Conservation (phyloP, 92 coral and sea anemone genomes). For the Metridium senile region DNA sequence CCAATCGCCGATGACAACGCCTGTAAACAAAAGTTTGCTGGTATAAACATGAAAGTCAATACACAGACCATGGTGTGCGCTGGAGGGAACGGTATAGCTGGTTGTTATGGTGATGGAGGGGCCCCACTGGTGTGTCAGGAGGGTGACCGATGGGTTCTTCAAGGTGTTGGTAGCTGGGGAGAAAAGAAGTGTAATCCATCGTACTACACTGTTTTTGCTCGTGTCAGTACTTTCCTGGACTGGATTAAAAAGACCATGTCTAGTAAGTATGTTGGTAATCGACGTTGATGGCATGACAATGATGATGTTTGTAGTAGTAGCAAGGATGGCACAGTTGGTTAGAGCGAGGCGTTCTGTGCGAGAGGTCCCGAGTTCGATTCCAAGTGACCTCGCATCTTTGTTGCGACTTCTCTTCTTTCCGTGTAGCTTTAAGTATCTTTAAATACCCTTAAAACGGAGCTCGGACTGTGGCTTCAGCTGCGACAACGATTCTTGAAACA, state of each 20-base stretch:
- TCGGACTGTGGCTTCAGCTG: too few relatives aligned
- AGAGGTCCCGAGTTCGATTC: too few relatives aligned
- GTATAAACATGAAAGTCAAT: not conserved
- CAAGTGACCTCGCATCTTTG: too few relatives aligned
- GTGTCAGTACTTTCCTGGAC: not conserved
- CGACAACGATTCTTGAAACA: too few relatives aligned
- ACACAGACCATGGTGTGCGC: not conserved
- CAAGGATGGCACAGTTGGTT: too few relatives aligned
- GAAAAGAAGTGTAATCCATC: not conserved
- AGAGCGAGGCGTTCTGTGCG: too few relatives aligned
- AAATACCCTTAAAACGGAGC: too few relatives aligned
- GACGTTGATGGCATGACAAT: too few relatives aligned
- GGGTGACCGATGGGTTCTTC: not conserved
- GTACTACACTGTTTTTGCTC: not conserved
- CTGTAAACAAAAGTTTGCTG: not conserved
- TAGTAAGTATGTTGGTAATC: too few relatives aligned
- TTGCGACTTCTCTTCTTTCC: too few relatives aligned
- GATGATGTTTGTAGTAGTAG: too few relatives aligned
- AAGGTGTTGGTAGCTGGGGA: not conserved
- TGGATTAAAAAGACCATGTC: not conserved
- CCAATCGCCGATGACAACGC: not conserved
- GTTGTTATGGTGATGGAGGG: not conserved
- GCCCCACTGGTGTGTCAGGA: not conserved
- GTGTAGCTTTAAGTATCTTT: too few relatives aligned
- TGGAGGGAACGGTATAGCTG: not conserved